phyloP scores from a whole-genome alignment of 1,140 invertebrate genomes.

The Pseudomyrmex flavicornis region DNA sequence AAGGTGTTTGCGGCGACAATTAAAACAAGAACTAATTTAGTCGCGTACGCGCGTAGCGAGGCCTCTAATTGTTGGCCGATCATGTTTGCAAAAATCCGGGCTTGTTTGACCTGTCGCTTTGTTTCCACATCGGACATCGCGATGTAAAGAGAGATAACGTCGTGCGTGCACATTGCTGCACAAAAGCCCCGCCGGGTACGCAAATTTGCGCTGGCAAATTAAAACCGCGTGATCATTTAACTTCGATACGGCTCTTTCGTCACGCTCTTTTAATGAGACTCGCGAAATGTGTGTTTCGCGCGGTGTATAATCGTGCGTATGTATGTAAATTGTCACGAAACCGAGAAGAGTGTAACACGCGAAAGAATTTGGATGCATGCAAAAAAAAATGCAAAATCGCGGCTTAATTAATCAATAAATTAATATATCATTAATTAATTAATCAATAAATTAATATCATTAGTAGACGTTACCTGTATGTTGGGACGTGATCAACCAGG shows the following conservation, averaged over 20 bases:
- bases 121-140: conserved; percentile 32
- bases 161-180: conserved; percentile 26
- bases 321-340: too few species aligned
- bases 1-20: conserved; percentile 30
- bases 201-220: conserved; percentile 53
- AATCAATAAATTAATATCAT: not conserved
- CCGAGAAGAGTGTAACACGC: not conserved
- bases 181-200: conserved; percentile 60
- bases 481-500: not conserved
- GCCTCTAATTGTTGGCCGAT: conserved; percentile 40
- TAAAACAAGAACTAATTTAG: conserved; percentile 33
- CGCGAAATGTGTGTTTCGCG: not conserved
- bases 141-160: conserved; percentile 60
- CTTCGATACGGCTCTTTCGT: conserved; percentile 31
- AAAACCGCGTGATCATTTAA: conserved; percentile 19
- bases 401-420: not conserved
- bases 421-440: conserved; percentile 2
- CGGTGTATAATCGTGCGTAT: too few species aligned
- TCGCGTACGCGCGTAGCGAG: not conserved
- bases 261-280: conserved; percentile 10
- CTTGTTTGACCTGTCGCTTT: conserved; percentile 61
- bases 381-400: not conserved
- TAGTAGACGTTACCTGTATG: not conserved
- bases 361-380: not conserved
- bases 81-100: conserved; percentile 57